Conservation (phyloP, 2,888 invertebrate genomes). For the Opisthograptis luteolata region DNA sequence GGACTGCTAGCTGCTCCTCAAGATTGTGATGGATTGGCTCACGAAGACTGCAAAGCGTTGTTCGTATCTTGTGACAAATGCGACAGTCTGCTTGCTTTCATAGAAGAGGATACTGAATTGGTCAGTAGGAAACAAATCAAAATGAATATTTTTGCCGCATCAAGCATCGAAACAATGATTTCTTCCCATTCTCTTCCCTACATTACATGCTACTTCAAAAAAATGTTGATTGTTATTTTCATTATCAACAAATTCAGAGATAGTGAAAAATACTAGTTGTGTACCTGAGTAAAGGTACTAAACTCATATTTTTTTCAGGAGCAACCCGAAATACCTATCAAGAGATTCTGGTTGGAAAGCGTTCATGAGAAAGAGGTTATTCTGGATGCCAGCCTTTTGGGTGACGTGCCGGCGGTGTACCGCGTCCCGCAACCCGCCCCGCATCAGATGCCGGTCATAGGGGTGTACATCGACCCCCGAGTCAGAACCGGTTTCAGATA, state of each 20-base stretch:
- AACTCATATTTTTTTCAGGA: constrained; percentile 54
- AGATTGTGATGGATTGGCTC: constrained; percentile 25
- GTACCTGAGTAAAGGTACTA: constrained; percentile 5
- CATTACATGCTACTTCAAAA: too few relatives aligned
- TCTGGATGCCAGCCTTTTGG: constrained; percentile 85
- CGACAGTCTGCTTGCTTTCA: constrained; percentile 22
- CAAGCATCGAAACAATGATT: too few relatives aligned
- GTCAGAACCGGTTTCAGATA: constrained; percentile 90
- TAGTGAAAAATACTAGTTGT: too few relatives aligned
- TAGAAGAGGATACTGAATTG: constrained; percentile 34
- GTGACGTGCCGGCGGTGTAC: constrained; percentile 87
- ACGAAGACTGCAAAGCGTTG: constrained; percentile 20
- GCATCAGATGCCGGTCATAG: constrained; percentile 88
- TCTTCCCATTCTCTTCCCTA: too few relatives aligned
- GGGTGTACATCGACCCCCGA: constrained; percentile 89
- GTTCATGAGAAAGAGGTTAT: constrained; percentile 64
- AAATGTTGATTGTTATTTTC: too few relatives aligned
- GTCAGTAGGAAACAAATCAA: constrained; percentile 20
- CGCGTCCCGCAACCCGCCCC: constrained; percentile 84
- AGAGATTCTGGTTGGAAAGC: constrained; percentile 62
- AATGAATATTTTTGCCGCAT: background rate
- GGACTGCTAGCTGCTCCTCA: constrained; percentile 24
- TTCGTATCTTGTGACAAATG: constrained; percentile 15
- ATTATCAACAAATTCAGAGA: too few relatives aligned
- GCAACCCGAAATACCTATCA: constrained; percentile 57